phyloP scores from a whole-genome alignment of 2,888 invertebrate species.

The Ectemnius continuus region DNA sequence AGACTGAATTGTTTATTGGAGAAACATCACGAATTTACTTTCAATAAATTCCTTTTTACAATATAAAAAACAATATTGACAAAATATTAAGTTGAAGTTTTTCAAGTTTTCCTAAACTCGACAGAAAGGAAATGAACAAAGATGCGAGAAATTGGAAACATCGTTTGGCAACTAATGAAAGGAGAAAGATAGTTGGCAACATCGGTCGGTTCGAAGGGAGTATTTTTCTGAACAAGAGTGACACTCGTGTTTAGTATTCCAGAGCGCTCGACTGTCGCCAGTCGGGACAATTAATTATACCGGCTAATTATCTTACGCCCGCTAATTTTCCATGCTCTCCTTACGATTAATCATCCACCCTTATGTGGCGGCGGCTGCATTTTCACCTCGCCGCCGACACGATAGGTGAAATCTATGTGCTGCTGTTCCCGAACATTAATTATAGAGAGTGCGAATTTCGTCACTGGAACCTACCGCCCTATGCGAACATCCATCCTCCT shows the following conservation, averaged over 20 bases:
- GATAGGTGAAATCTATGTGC: constrained; percentile 33
- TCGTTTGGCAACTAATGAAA: constrained; percentile 12
- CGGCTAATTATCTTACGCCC: constrained; percentile 72
- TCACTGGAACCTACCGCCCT: too few relatives aligned
- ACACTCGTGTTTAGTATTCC: constrained; percentile 69
- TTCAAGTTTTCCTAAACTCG: not conserved
- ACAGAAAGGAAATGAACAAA: not conserved
- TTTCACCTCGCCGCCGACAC: constrained; percentile 47
- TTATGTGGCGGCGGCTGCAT: constrained; percentile 55
- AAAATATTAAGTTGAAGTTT: too few relatives aligned
- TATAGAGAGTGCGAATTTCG: too few relatives aligned
- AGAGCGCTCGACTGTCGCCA: constrained; percentile 51
- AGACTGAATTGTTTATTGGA: too few relatives aligned
- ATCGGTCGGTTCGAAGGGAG: constrained; percentile 28
- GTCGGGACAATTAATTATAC: constrained; percentile 72
- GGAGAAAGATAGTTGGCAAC: constrained; percentile 25
- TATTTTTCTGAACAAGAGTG: constrained; percentile 50
- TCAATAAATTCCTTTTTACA: too few relatives aligned
- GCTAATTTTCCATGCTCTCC: constrained; percentile 71
- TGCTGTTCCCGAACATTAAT: too few relatives aligned
- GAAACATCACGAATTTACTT: too few relatives aligned
- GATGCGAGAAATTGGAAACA: not conserved
- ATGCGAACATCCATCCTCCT: not conserved
- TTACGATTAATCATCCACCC: constrained; percentile 67
- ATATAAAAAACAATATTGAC: too few relatives aligned